phyloP scores from a whole-genome alignment of 2,888 invertebrate genomes.

The Octonoba sinensis region DNA sequence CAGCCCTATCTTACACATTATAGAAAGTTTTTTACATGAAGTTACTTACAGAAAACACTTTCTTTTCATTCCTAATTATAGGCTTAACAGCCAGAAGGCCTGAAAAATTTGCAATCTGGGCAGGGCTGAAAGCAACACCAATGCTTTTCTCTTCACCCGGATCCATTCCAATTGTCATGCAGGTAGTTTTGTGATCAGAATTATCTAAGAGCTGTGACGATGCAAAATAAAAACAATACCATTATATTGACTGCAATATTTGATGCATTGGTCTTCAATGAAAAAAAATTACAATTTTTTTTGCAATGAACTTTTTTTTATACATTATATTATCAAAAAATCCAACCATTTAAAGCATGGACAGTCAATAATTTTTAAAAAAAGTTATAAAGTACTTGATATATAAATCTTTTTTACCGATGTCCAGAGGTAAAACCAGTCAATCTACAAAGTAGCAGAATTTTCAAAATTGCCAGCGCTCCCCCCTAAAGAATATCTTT shows the following conservation, averaged over 20 bases:
- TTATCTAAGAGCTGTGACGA: constrained; percentile 21
- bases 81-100: constrained; percentile 32
- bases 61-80: constrained; percentile 7
- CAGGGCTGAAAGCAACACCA: constrained; percentile 24
- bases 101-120: constrained; percentile 11
- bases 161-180: constrained; percentile 5
- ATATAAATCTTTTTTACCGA: not conserved
- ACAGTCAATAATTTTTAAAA: no score
- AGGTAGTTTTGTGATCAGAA: not conserved
- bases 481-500: no score
- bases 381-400: no score
- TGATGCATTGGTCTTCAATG: not conserved
- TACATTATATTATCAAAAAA: no score
- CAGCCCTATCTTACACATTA: not conserved
- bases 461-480: no score
- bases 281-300: not conserved
- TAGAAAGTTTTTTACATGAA: not conserved
- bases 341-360: no score
- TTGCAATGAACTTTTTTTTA: not conserved
- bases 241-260: no score
- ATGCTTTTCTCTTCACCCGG: constrained; percentile 28
- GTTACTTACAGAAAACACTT: constrained; percentile 28
- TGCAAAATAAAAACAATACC: constrained; percentile 4
- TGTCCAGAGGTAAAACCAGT: not conserved
- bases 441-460: no score